Evolutionary conservation across 2,113 vertebrate species (phyloP).

Genomic region (Lanius ludovicianus): DNA sequence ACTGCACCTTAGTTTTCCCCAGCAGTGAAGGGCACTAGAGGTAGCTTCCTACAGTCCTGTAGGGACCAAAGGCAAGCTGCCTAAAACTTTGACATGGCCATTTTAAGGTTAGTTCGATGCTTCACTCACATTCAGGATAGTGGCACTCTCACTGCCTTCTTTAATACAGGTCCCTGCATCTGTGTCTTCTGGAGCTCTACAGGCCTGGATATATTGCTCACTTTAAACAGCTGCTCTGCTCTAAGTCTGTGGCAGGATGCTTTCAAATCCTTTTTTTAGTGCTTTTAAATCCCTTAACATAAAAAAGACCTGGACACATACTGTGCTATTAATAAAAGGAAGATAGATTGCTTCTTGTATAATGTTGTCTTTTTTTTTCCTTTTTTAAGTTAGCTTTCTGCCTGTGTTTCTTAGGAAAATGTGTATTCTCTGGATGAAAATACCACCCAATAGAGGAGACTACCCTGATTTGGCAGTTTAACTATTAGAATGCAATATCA

Average conservation of each 20-base stretch:
- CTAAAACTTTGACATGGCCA: not conserved
- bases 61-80: not conserved
- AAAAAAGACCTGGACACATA: not conserved
- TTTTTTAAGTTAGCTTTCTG: not conserved
- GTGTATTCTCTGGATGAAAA: not conserved
- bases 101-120: not conserved
- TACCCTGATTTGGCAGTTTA: not conserved
- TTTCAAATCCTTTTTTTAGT: not conserved
- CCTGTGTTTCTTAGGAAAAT: not conserved
- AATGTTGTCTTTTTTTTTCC: not conserved
- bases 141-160: not conserved
- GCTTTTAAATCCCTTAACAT: not conserved
- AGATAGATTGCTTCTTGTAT: not conserved
- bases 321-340: not conserved
- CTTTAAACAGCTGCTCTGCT: not conserved
- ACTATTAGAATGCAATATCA: not conserved
- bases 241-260: not conserved
- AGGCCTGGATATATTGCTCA: not conserved
- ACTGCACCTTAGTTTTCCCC: not conserved
- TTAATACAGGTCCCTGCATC: not conserved
- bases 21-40: not conserved
- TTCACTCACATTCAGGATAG: not conserved
- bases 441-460: not conserved
- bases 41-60: not conserved
- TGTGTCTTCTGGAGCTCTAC: not conserved